phyloP scores from a whole-genome alignment of 2,888 invertebrate species.

The Bombyx huttoni region DNA sequence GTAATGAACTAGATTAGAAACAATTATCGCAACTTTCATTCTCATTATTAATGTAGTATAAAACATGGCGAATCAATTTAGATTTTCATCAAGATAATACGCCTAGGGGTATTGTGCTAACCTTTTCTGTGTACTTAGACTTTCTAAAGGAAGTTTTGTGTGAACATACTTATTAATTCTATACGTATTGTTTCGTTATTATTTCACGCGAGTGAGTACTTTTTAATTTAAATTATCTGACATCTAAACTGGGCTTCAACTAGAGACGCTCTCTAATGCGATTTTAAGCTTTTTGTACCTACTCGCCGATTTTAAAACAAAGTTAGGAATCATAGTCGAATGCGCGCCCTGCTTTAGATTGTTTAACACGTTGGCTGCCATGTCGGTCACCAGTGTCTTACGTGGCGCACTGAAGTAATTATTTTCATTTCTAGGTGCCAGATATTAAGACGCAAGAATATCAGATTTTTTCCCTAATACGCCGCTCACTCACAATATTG shows the following conservation, averaged over 20 bases:
- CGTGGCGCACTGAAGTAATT: too few species aligned
- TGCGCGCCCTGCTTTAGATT: too few species aligned
- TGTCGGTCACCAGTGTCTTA: too few species aligned
- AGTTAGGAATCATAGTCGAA: too few species aligned
- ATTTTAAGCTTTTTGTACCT: too few species aligned
- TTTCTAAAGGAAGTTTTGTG: background rate
- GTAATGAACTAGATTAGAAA: background rate
- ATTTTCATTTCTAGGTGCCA: too few species aligned
- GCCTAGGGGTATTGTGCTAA: background rate
- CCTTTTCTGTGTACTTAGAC: background rate
- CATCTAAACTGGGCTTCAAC: background rate
- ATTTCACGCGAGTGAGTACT: background rate
- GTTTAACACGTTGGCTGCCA: too few species aligned
- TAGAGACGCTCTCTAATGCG: too few species aligned
- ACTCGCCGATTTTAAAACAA: too few species aligned
- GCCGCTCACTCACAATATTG: too few species aligned
- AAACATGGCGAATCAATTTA: conserved; percentile 30
- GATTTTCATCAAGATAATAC: conserved; percentile 33
- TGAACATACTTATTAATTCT: background rate
- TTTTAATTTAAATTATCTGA: background rate
- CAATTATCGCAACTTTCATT: background rate
- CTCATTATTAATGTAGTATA: background rate
- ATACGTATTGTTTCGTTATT: background rate
- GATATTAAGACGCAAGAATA: too few species aligned
- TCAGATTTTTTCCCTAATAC: too few species aligned